Evolutionary conservation across 2,888 invertebrate genomes (phyloP), one percentile per base, ranked within the genome.

Genomic region (Diaphora mendica): DNA sequence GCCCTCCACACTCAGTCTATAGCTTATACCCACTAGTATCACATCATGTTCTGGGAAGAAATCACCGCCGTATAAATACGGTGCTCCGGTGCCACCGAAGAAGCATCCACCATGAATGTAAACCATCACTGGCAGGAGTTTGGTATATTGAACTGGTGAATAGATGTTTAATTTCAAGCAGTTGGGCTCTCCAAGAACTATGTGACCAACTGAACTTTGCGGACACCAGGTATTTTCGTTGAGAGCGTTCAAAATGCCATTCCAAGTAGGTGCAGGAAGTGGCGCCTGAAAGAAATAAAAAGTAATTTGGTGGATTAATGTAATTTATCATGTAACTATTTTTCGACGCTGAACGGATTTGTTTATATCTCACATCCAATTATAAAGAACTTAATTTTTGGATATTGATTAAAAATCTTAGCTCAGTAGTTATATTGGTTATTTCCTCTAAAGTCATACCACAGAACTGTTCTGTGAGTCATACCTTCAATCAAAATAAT

Each of bases 101-200:
- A 96, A 97, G 77, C 96, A 96, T 0, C 97, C 97, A 4, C 97
- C 97, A 81, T 97, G 97, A 30, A 97, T 93, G 92, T 96, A 97
- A 5, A 97, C 96, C 96, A 97, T 96, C 0, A 97, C 97, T 0
- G 97, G 96, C 0, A 96, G 87, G 66, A 78, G 82, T 74, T 79
- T 83, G 3, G 72, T 71, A 44, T 77, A 72, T 3, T 82, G 77
- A 2, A 86, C 82, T 3, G 95, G 95, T 0, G 92, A 85, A 83
- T 94, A 94, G 65, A 95, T 85, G 81, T 95, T 92, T 1, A 95
- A 88, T 55, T 93, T 93, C 35, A 95, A 84, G 78, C 95, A 95
- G 88, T 95, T 89, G 5, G 91, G 87, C 59, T 91, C 88, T 5
- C 95, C 95, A 3, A 91, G 73, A 7, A 91, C 79, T 35, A 92